phyloP scores from a whole-genome alignment of 2,888 invertebrate species.

The Encarsia formosa region DNA sequence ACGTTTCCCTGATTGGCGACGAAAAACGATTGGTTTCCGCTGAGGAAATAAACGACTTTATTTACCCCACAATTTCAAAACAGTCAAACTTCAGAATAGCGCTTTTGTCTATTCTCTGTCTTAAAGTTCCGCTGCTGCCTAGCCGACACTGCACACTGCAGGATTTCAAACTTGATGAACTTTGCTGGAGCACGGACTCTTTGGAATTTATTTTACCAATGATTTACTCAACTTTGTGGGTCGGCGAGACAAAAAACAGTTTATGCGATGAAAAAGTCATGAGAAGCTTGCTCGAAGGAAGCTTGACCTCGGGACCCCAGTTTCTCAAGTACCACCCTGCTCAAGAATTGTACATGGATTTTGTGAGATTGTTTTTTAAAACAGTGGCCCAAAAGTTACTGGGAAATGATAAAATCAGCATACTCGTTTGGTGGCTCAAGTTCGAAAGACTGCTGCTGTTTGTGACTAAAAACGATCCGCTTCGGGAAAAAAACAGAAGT shows the following conservation, averaged over 20 bases:
- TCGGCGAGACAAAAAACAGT: constrained; percentile 37
- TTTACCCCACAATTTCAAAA: constrained; percentile 63
- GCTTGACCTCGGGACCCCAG: constrained; percentile 59
- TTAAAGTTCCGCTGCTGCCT: constrained; percentile 61
- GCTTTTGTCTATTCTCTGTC: constrained; percentile 56
- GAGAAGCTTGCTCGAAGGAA: constrained; percentile 40
- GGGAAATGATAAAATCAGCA: constrained; percentile 53
- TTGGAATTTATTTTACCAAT: constrained; percentile 42
- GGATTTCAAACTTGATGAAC: constrained; percentile 36
- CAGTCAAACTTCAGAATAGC: constrained; percentile 60
- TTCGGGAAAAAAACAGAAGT: constrained; percentile 48
- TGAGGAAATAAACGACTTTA: constrained; percentile 63
- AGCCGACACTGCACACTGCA: constrained; percentile 41
- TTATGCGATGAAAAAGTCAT: constrained; percentile 35
- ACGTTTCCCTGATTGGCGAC: constrained; percentile 56
- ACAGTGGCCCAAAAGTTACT: constrained; percentile 54
- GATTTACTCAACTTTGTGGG: constrained; percentile 34
- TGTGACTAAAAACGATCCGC: constrained; percentile 50
- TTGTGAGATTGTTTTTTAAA: constrained; percentile 55
- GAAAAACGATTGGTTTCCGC: constrained; percentile 64
- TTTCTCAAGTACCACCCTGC: constrained; percentile 60
- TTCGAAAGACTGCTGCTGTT: constrained; percentile 58
- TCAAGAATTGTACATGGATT: constrained; percentile 58
- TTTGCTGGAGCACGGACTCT: constrained; percentile 42
- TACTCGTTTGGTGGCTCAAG: constrained; percentile 62